These are phyloP conservation scores for Gymnoscelis rufifasciata DNA, from an alignment of 2,888 invertebrate genomes.

Conservation along the genomic window DNA sequence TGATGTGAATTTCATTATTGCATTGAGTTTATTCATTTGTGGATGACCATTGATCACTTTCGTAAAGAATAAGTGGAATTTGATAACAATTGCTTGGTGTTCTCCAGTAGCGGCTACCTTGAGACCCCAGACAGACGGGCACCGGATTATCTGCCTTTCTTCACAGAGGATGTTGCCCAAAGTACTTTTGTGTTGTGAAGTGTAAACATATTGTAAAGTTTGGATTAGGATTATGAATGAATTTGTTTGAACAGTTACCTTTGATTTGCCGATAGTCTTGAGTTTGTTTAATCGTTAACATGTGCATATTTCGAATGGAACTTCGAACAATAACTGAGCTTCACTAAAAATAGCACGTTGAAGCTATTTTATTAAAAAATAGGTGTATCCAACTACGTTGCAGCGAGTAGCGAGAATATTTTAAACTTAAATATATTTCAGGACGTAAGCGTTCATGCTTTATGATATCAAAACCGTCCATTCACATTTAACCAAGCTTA, in stretches of 20 bases:
- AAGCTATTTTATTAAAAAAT: too few relatives aligned
- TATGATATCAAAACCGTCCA: not conserved
- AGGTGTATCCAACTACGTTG: too few relatives aligned
- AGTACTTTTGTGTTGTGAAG: constrained; percentile 45
- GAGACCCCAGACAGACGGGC: constrained; percentile 54
- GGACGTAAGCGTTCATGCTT: not conserved
- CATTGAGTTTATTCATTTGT: constrained; percentile 2
- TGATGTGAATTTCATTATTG: constrained; percentile 2
- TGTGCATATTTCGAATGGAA: constrained; percentile 6
- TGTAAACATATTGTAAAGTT: constrained; percentile 60
- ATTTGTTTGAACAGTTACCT: constrained; percentile 32
- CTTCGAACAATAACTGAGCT: not conserved
- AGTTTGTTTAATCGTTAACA: constrained; percentile 9
- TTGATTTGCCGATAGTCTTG: constrained; percentile 36
- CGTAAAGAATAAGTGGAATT: constrained; percentile 9
- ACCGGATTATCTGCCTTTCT: constrained; percentile 47
- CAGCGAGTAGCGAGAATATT: too few relatives aligned
- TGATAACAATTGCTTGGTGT: constrained; percentile 6
- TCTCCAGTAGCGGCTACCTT: constrained; percentile 16
- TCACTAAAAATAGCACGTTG: too few relatives aligned
- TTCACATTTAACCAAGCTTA: not conserved
- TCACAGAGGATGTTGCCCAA: constrained; percentile 25
- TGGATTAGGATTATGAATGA: constrained; percentile 47
- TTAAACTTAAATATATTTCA: not conserved
- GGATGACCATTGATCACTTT: constrained; percentile 10